Base-by-base conservation (phyloP, 2,113 vertebrate species). In the Daphoenositta chrysoptera region DNA sequence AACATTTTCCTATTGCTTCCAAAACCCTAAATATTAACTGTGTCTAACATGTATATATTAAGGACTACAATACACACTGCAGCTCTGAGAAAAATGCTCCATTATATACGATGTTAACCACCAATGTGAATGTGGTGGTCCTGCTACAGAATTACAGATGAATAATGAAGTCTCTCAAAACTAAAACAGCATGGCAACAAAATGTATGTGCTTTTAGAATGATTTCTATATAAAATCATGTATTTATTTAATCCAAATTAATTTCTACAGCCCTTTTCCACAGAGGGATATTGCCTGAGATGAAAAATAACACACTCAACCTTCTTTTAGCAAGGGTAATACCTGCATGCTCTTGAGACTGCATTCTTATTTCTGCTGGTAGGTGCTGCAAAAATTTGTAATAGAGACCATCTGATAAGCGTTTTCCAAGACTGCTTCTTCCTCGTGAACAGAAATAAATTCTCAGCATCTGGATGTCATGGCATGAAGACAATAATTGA, bases 401-500 rank as follows among this genome's bases (percentile, higher is more conserved):
- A 93, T 39, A 76, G 50, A 85, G 75, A 92, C 86, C 91, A 82
- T 56, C 89, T 88, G 65, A 93, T 85, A 93, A 92, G 48, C 3
- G 2, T 86, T 92, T 92, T 87, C 53, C 53, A 80, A 88, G 66
- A 54, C 53, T 33, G 30, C 60, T 85, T 63, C 85, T 85, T 85
- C 66, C 56, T 58, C 1, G 1, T 22, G 61, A 93, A 51, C 28
- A 85, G 70, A 95, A 92, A 92, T 87, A 70, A 94, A 83, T 94
- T 80, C 78, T 89, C 61, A 90, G 68, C 78, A 92, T 64, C 60
- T 81, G 84, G 81, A 78, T 76, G 35, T 85, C 88, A 85, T 30
- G 56, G 42, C 73, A 63, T 30, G 63, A 82, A 79, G 80, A 94
- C 13, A 24, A 66, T 76, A 92, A 93, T 9, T 72, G 79, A 90